Evolutionary conservation across 2,113 vertebrate species (phyloP).

Genomic region (Thymallus thymallus): DNA sequence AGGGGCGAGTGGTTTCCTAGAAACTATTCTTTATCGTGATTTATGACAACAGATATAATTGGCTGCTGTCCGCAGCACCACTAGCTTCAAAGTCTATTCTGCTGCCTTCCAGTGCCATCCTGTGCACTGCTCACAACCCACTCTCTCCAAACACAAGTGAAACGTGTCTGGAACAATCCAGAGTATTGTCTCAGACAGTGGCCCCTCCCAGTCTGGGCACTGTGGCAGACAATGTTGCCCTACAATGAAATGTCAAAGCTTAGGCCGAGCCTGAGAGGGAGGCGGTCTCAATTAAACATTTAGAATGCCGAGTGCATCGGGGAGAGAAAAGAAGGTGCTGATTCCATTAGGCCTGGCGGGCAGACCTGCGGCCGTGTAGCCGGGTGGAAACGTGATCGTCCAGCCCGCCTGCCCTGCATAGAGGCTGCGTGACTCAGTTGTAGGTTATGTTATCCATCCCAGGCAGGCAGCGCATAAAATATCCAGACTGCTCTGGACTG

Average conservation of each 20-base stretch:
- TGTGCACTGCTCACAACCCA: slow-evolving; percentile 1
- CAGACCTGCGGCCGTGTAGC: slow-evolving; percentile 42
- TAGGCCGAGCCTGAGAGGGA: slow-evolving; percentile 27
- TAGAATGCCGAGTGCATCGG: slow-evolving; percentile 43
- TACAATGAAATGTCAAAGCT: slow-evolving; percentile 54
- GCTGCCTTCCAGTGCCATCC: slow-evolving; percentile 15
- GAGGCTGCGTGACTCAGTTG: neutral
- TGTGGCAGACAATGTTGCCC: slow-evolving; percentile 52
- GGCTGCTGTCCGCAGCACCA: slow-evolving; percentile 8
- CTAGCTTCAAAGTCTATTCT: slow-evolving; percentile 4
- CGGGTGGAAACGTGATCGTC: slow-evolving; percentile 58
- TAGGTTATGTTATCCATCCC: slow-evolving; percentile 7
- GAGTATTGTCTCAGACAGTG: slow-evolving; percentile 52
- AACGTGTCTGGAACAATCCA: slow-evolving; percentile 55
- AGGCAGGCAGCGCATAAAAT: neutral
- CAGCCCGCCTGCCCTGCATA: slow-evolving; percentile 18
- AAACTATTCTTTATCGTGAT: neutral
- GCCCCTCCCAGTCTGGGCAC: slow-evolving; percentile 35
- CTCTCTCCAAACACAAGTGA: slow-evolving; percentile 30
- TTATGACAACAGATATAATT: neutral
- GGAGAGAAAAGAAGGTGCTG: slow-evolving; percentile 24
- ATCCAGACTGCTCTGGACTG: neutral
- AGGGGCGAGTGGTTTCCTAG: slow-evolving; percentile 21
- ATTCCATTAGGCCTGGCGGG: slow-evolving; percentile 47
- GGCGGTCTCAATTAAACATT: slow-evolving; percentile 59